Evolutionary conservation across 2,888 invertebrate genomes (phyloP), one percentile per base, ranked within the genome.

Genomic region (Caenorhabditis imperialis): DNA sequence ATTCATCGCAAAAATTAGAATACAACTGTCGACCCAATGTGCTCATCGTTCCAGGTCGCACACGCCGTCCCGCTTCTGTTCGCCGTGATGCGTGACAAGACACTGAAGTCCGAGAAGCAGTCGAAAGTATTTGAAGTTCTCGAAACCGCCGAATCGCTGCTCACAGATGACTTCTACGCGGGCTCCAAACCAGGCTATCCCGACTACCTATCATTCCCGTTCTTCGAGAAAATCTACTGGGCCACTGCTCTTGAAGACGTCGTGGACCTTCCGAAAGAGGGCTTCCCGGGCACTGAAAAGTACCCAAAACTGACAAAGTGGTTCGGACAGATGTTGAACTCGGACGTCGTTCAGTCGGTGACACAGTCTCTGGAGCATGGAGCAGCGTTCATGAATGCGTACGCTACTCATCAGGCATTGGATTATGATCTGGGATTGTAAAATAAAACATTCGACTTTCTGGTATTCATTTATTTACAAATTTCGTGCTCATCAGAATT

Each of bases 141-240:
- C 14, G 53, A 61, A 37, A 65, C 58, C 12, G 72, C 78, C 18
- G 75, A 72, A 23, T 54, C 61, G 18, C 55, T 81, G n/a, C 57
- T 82, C 38, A 48, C 22, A 14, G 58, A 79, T n/a, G 62, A 76
- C 12, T 83, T 75, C 70, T 82, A 38, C 47, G n/a, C 60, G 71
- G 78, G 76, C 18, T 53, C 70, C 14, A 18, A 45, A 3, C 61
- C 76, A 4, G 82, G 81, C 12, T 83, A 77, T 44, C 79, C 78
- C 7, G 84, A 84, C 48, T 75, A 62, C 23, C 37, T 82, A 22
- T 54, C 75, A 3, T 79, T 81, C 61, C 82, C 84, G n/a, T 82
- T 84, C 70, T 75, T 83, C 55, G 84, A 84, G 44, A 73, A 82
- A 50, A 44, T 76, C 51, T 74, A 74, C 58, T 74, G 75, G 75